Evolutionary conservation across 1,140 invertebrate species (phyloP), one percentile per base, ranked within the genome.

Genomic region (Calliphora vicina): DNA sequence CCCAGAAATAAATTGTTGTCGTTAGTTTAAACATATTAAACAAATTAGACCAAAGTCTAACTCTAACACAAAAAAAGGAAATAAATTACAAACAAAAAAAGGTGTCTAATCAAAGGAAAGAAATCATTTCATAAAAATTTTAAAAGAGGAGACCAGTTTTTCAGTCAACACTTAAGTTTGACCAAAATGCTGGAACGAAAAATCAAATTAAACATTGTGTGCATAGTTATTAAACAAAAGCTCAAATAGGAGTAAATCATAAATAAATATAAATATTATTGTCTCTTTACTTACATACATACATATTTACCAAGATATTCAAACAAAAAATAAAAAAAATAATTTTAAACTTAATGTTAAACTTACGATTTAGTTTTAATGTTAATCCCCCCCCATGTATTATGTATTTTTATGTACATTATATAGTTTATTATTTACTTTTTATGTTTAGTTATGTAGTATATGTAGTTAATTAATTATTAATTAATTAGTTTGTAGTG

Each of bases 21-120:
- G n/a, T n/a, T n/a, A n/a, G n/a, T n/a, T n/a, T n/a, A n/a, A n/a
- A n/a, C n/a, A n/a, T n/a, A 61, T 15, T 3, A 2, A 3, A 20
- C 61, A 67, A 67, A 67, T 23, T 67, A 67, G 61, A 67, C 61
- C 61, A 67, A 67, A 67, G 61, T 67, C 45, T 4, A n/a, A 23
- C 61, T 20, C 17, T 23, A 23, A 43, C 71, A 73, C 20, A 27
- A 73, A 73, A 73, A 73, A n/a, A 15, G 1, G n/a, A n/a, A n/a
- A 15, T 73, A 17, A 26, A 78, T 35, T 35, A 42, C 35, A 78
- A 78, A 25, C n/a, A n/a, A 50, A 5, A 35, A 78, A 78, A 78
- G 74, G 74, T 78, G 74, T 78, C 74, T 78, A 78, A 78, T 23
- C 71, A n/a, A 74, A 17, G 27, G 6, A 35, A 35, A 74, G 15